Conservation (phyloP, 2,113 vertebrate genomes). For the Macaca nemestrina region DNA sequence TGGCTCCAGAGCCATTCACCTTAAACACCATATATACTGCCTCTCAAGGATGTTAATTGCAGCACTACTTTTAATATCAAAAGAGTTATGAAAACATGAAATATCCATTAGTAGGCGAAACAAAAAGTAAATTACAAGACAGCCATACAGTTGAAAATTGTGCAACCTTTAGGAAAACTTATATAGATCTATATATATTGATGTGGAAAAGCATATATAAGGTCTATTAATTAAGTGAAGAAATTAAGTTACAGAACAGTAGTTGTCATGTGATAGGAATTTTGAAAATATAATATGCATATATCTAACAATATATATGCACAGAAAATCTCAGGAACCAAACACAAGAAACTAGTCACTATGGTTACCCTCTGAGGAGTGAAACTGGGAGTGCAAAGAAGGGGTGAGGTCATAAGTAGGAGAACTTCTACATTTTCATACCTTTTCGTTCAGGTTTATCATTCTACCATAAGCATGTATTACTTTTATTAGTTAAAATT, state of each 20-base stretch:
- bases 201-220: not conserved
- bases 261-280: not conserved
- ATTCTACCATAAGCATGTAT: not conserved
- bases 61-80: not conserved
- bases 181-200: not conserved
- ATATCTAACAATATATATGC: not conserved
- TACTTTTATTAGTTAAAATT: not conserved
- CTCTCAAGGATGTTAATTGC: constrained; percentile 3
- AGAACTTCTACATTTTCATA: constrained; percentile 5
- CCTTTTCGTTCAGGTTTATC: not conserved
- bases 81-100: not conserved
- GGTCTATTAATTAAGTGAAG: not conserved
- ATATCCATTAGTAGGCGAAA: not conserved
- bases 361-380: not conserved
- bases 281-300: not conserved
- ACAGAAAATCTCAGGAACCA: not conserved
- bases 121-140: not conserved
- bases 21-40: not conserved
- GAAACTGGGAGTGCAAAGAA: not conserved
- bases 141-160: not conserved
- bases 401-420: not conserved
- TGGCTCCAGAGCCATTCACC: not conserved
- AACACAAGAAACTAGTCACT: not conserved
- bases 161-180: not conserved
- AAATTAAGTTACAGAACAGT: not conserved